Percentiles rank a stretch among this genome's conserved stretches.
Evolutionary conservation across 1,140 invertebrate species (phyloP).

Genomic region (Calliphora vicina): DNA sequence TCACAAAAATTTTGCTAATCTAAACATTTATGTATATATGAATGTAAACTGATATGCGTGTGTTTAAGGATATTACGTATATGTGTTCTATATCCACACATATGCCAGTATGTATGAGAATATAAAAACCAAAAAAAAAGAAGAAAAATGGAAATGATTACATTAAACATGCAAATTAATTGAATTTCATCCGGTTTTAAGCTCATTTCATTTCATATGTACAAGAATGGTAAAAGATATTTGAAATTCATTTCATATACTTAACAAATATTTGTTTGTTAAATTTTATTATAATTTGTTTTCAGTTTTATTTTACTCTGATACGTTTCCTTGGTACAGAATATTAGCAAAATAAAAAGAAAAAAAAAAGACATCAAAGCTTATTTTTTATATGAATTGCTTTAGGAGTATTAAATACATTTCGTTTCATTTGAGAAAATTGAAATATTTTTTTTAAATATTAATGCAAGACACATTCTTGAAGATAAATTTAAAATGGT

Average conservation of each 20-base stretch:
- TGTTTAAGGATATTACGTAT: no score
- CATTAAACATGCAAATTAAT: constrained; percentile 40
- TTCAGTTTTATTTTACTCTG: neutral
- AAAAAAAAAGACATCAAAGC: neutral
- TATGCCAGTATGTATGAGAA: no score
- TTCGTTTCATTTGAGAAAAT: no score
- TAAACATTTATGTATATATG: no score
- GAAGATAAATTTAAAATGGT: no score
- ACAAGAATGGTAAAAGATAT: neutral
- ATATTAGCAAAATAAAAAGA: neutral
- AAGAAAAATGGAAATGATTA: constrained; percentile 19
- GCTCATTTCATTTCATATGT: neutral
- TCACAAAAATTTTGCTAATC: no score
- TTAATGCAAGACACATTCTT: no score
- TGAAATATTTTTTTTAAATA: no score
- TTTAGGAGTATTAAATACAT: no score
- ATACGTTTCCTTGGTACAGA: neutral
- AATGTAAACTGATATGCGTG: no score
- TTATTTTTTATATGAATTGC: no score
- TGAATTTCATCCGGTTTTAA: constrained; percentile 36
- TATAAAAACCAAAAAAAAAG: neutral
- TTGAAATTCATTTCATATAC: neutral
- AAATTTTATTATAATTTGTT: constrained; percentile 28
- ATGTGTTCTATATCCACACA: no score
- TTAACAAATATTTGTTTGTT: constrained; percentile 23